Percentiles rank a stretch among this genome's conserved stretches.
Evolutionary conservation across 2,888 invertebrate genomes (phyloP).

Genomic region (Noctua janthe): DNA sequence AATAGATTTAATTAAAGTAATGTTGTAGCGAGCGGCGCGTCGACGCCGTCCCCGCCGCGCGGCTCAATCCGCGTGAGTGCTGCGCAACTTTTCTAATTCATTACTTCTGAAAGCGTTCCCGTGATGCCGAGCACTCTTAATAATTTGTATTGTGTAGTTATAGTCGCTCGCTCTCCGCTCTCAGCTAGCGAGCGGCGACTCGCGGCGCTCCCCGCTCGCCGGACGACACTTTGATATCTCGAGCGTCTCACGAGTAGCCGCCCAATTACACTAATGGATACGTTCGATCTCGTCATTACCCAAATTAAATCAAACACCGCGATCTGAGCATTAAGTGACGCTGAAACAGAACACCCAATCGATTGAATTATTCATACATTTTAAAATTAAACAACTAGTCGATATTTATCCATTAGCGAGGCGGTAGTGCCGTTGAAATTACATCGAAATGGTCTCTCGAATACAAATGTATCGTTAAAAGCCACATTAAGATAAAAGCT

Average conservation of each 20-base stretch:
- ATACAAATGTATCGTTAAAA: slow-evolving; percentile 88
- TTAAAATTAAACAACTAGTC: slow-evolving; percentile 82
- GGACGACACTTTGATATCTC: slow-evolving; percentile 73
- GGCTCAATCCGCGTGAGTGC: slow-evolving; percentile 90
- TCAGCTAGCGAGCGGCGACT: slow-evolving; percentile 58
- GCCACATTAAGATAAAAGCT: slow-evolving; percentile 89
- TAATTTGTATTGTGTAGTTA: slow-evolving; percentile 90
- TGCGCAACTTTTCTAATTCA: slow-evolving; percentile 91
- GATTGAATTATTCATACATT: slow-evolving; percentile 83
- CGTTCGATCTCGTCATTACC: slow-evolving; percentile 74
- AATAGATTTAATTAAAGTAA: slow-evolving; percentile 92
- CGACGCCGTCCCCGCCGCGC: slow-evolving; percentile 79
- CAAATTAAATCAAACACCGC: slow-evolving; percentile 74
- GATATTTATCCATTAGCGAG: slow-evolving; percentile 87
- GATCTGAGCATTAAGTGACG: slow-evolving; percentile 72
- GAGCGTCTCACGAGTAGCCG: slow-evolving; percentile 64
- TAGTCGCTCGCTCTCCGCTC: slow-evolving; percentile 79
- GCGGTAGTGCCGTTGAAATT: slow-evolving; percentile 82
- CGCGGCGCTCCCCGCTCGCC: slow-evolving; percentile 42
- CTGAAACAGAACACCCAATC: slow-evolving; percentile 68
- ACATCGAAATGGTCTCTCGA: slow-evolving; percentile 85
- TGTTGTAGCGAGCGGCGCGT: slow-evolving; percentile 88
- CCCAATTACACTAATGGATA: slow-evolving; percentile 77
- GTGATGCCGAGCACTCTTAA: slow-evolving; percentile 90
- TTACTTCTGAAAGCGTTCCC: slow-evolving; percentile 91